Base-by-base conservation (phyloP, 2,888 invertebrate genomes). In the Drosophila mulleri region DNA sequence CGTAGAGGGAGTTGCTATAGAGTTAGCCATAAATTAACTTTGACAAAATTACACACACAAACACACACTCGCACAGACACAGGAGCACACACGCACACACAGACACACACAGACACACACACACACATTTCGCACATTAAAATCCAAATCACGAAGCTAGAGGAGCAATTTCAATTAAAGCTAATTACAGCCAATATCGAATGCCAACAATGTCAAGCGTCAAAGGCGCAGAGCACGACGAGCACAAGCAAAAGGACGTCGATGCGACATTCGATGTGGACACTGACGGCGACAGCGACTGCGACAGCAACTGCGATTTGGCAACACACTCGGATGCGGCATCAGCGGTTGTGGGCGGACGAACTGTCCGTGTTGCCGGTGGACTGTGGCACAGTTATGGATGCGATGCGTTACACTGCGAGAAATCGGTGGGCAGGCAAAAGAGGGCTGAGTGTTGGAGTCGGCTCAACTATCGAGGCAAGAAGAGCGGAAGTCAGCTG, bases 151-250 rank as follows among this genome's bases (percentile, higher is more conserved):
- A 86, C 86, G 89, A 69, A 72, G 64, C 57, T 71, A 48, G 80
- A 87, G 90, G 70, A 89, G 85, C 89, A 89, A 89, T 89, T 90
- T 89, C 91, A 91, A 91, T 91, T 91, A 91, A 88, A 91, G 83
- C 91, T 91, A 91, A 91, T 91, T 91, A 90, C 87, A 87, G 71
- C 84, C 90, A 89, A 90, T 87, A 87, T 87, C 88, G 89, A 89
- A 84, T 84, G 90, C 82, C 89, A 90, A 78, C 91, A 87, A 82
- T 85, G 82, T 75, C 81, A 82, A 80, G 72, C 80, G 78, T 78
- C 90, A 89, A 89, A 71, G 53, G 54, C 62, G 41, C 16, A n/a
- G 18, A 54, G 52, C 52, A 2, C 23, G 45, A 37, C 50, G 37
- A 26, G 35, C 42, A 48, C 37, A 37, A 29, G 45, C 45, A 23